These are phyloP conservation scores for Nothobranchius furzeri DNA, from an alignment of 2,113 vertebrate species.

Conservation along the genomic window DNA sequence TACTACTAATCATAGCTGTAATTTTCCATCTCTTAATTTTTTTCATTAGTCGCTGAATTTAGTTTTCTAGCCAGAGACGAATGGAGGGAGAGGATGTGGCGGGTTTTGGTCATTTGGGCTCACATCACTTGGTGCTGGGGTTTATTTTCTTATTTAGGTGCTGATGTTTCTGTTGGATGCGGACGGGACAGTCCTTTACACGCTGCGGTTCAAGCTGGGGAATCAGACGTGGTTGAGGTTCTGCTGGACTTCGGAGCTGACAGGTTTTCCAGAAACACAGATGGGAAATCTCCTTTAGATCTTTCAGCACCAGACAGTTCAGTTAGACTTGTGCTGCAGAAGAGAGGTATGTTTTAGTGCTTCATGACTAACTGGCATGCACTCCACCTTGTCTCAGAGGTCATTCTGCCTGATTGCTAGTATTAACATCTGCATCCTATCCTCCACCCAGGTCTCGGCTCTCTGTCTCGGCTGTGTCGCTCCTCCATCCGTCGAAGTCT, in stretches of 20 bases:
- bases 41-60: too few relatives aligned
- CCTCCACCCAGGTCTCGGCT: conserved; percentile 77
- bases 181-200: conserved; percentile 85
- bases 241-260: conserved; percentile 90
- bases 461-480: conserved; percentile 86
- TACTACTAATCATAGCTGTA: not conserved
- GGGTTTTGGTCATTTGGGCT: not conserved
- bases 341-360: conserved; percentile 50
- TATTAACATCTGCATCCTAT: not conserved
- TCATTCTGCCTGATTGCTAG: not conserved
- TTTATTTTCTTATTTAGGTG: conserved; percentile 73
- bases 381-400: not conserved
- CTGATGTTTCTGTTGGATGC: conserved; percentile 80
- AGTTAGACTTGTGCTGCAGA: conserved; percentile 75
- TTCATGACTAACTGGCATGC: not conserved
- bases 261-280: conserved; percentile 78
- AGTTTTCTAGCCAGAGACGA: too few relatives aligned
- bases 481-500: conserved; percentile 83
- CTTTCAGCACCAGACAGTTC: conserved; percentile 77
- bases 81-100: not conserved
- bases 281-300: conserved; percentile 85
- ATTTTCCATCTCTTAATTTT: not conserved
- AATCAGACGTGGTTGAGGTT: conserved; percentile 74
- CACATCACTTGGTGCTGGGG: too few relatives aligned
- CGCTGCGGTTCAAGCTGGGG: conserved; percentile 78